Conservation (phyloP, 1,140 invertebrate species). For the Akabosia matsudoensis region DNA sequence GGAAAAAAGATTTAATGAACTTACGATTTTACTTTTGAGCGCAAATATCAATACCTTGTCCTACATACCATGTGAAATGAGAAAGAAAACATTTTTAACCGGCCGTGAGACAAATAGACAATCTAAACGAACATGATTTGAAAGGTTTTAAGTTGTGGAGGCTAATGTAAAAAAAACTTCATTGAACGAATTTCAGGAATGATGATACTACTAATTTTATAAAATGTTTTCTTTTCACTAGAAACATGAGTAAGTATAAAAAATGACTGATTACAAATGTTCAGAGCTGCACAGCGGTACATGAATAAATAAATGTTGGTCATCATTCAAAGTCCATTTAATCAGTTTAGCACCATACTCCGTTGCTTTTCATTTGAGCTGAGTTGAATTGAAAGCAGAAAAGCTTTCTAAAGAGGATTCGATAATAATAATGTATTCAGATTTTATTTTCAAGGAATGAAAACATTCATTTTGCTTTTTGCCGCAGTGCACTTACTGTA, state of each 20-base stretch:
- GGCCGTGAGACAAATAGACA: too few species aligned
- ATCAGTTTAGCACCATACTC: background rate
- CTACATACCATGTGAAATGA: too few species aligned
- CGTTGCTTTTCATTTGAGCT: too few species aligned
- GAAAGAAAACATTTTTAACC: too few species aligned
- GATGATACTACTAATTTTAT: background rate
- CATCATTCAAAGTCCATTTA: background rate
- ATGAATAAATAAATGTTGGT: background rate
- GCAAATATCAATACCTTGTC: too few species aligned
- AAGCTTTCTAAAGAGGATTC: too few species aligned
- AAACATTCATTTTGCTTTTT: background rate
- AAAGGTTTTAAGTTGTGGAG: too few species aligned
- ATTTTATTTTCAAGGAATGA: background rate
- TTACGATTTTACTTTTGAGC: too few species aligned
- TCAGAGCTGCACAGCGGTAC: background rate
- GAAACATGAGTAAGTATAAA: conserved; percentile 8
- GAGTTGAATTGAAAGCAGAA: too few species aligned
- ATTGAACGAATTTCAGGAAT: background rate
- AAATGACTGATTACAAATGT: background rate
- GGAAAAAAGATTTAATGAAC: too few species aligned
- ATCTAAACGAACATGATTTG: too few species aligned
- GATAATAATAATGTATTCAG: background rate
- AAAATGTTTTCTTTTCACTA: background rate
- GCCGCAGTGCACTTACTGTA: background rate
- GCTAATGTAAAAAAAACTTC: background rate